Evolutionary conservation across 2,888 invertebrate species (phyloP), one percentile per base, ranked within the genome.

Genomic region (Drosophila picticornis): DNA sequence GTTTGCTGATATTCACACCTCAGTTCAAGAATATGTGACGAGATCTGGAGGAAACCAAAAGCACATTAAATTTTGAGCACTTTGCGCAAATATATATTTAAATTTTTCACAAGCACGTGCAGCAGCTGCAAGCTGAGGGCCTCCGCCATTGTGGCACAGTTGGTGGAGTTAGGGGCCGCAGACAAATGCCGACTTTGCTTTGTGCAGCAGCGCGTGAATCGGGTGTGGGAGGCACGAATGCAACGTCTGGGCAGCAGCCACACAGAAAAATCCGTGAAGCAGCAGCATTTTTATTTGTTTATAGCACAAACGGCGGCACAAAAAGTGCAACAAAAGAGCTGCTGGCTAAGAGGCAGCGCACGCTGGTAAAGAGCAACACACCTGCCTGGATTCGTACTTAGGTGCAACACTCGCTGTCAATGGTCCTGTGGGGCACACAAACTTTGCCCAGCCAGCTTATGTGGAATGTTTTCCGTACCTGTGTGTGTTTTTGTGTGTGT

Each of bases 171-270:
- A 27, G 57, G 51, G 36, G 57, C 27, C 25, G 58, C 70, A 74
- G 68, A 73, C 66, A 84, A 84, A 84, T 77, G 84, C 89, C 84
- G 84, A 84, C 90, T 91, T 91, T 90, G 83, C 84, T 91, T 91
- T 91, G 91, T 91, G 89, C 86, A 91, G 51, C 89, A 86, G 83
- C 78, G 78, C 91, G 84, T 90, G 79, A 91, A 91, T 80, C 85
- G 57, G 75, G 46, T 56, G 73, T 36, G 51, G 70, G 56, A 64
- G 73, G 75, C 65, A 55, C 63, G 75, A 86, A 75, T 80, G 85
- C 83, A 86, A 85, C 70, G 88, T 85, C 84, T 81, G 61, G 75
- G 84, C 70, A 64, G 52, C 50, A 59, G 43, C 68, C 59, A 55
- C 51, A 60, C 62, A 77, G 46, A 72, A 61, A 66, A 63, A 59